Evolutionary conservation across 2,797 vertebrate genomes (phyloP), one percentile per base, ranked within the genome.

Genomic region (Sebastes oblongus): DNA sequence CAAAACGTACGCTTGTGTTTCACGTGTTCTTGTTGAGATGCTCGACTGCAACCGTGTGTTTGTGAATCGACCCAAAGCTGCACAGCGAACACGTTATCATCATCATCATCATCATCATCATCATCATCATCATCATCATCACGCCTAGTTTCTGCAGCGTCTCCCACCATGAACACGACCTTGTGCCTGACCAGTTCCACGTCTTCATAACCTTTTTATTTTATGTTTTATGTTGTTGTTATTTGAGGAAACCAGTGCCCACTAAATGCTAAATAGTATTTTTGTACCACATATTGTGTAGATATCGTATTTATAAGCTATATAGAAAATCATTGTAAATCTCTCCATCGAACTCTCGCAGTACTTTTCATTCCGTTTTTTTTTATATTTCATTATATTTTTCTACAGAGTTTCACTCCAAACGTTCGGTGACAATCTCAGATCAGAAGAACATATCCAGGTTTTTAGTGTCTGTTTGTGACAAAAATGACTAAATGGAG

Each of bases 231-330:
- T 66, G 78, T 75, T 70, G 55, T 83, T 72, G 55, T 83, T 72
- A 46, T 54, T 60, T 80, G 34, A 84, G 69, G 78, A 89, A 93
- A 90, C 91, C 95, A 94, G 92, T 95, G 95, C 94, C 96, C 95
- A 85, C 92, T 94, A 90, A 93, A 95, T 95, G 93, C 94, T 93
- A 88, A 89, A 94, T 94, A 95, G 93, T 97, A 96, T 97, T 97
- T 98, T 97, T 97, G 93, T 96, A 97, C 93, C 89, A 90, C 95
- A 93, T 96, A 90, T 96, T 94, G 95, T 97, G 96, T 96, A 97
- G 96, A 97, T 96, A 96, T 80, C 93, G 83, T 97, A 96, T 98
- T 98, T 98, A 97, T 98, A 96, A 98, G 96, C 96, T 96, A 96
- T 95, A 94, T 89, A 90, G 88, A 96, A 95, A 95, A 80, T 94